These are phyloP conservation scores for Sycophila texana DNA, from an alignment of 2,888 invertebrate species.

Conservation along the genomic window DNA sequence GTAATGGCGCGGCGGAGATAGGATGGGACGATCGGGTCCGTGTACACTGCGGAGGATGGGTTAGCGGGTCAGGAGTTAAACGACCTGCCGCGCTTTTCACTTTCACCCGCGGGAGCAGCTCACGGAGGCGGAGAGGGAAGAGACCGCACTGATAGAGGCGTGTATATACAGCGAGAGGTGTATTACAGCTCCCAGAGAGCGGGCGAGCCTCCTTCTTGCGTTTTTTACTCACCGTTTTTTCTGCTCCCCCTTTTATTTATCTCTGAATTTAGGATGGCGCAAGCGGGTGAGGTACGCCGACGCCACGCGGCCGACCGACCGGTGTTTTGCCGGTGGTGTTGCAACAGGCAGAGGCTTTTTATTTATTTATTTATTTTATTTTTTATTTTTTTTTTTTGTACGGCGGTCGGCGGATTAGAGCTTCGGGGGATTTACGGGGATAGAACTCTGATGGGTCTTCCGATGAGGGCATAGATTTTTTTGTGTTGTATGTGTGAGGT, in stretches of 20 bases:
- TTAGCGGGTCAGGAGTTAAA: conserved; percentile 75
- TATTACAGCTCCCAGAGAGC: too few species aligned
- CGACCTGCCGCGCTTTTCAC: conserved; percentile 73
- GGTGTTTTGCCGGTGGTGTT: not conserved
- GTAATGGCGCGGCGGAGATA: not conserved
- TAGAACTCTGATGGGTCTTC: too few species aligned
- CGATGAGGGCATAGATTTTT: too few species aligned
- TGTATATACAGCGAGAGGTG: not conserved
- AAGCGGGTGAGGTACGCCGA: not conserved
- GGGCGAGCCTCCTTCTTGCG: too few species aligned
- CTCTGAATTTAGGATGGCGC: conserved; percentile 20
- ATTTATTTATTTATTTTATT: too few species aligned
- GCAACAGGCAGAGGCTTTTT: not conserved
- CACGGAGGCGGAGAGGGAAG: not conserved
- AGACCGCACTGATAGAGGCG: not conserved
- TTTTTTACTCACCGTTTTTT: not conserved
- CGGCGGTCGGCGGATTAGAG: too few species aligned
- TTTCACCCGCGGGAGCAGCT: conserved; percentile 68
- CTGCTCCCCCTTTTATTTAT: too few species aligned
- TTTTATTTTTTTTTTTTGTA: too few species aligned
- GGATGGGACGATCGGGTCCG: conserved; percentile 5
- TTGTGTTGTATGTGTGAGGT: too few species aligned
- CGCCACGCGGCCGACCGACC: not conserved
- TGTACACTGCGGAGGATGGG: conserved; percentile 59
- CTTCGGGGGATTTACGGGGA: too few species aligned